These are phyloP conservation scores for Drosophila watanabei DNA, from an alignment of 1,140 invertebrate species.

Conservation along the genomic window DNA sequence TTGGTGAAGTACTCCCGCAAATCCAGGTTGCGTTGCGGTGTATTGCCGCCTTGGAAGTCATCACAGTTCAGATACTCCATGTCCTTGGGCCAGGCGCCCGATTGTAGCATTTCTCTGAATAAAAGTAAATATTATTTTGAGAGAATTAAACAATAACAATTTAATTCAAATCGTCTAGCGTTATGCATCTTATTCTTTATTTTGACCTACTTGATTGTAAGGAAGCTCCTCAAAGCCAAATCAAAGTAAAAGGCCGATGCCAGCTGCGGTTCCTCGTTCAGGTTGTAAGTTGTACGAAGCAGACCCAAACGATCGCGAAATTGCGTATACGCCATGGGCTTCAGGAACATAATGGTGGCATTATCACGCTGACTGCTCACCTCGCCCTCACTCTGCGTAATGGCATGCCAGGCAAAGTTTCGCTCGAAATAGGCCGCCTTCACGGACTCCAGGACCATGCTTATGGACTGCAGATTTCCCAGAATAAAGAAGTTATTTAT, in stretches of 20 bases:
- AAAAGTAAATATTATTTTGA: neutral
- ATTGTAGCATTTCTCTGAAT: slow-evolving; percentile 86
- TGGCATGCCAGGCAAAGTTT: slow-evolving; percentile 89
- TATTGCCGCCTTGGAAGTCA: slow-evolving; percentile 91
- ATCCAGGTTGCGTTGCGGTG: slow-evolving; percentile 88
- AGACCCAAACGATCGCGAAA: slow-evolving; percentile 88
- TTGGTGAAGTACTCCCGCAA: slow-evolving; percentile 87
- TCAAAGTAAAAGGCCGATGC: slow-evolving; percentile 95
- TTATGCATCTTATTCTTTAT: too few relatives aligned
- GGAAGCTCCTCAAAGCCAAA: slow-evolving; percentile 90
- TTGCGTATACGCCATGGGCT: slow-evolving; percentile 88
- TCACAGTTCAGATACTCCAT: slow-evolving; percentile 91
- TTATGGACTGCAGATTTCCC: slow-evolving; percentile 90
- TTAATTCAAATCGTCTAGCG: too few relatives aligned
- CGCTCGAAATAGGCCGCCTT: slow-evolving; percentile 83
- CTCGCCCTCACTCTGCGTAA: slow-evolving; percentile 90
- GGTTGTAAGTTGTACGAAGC: slow-evolving; percentile 89
- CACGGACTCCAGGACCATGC: slow-evolving; percentile 88
- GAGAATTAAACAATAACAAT: too few relatives aligned
- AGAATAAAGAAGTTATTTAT: slow-evolving; percentile 95
- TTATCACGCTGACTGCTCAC: slow-evolving; percentile 90
- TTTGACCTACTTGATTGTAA: slow-evolving; percentile 88
- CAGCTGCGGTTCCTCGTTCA: slow-evolving; percentile 90
- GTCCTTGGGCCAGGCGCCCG: slow-evolving; percentile 90
- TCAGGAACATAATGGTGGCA: slow-evolving; percentile 89